Percentiles rank a stretch among this genome's conserved stretches.
phyloP scores from a whole-genome alignment of 2,888 invertebrate species.

The Thymelicus sylvestris region DNA sequence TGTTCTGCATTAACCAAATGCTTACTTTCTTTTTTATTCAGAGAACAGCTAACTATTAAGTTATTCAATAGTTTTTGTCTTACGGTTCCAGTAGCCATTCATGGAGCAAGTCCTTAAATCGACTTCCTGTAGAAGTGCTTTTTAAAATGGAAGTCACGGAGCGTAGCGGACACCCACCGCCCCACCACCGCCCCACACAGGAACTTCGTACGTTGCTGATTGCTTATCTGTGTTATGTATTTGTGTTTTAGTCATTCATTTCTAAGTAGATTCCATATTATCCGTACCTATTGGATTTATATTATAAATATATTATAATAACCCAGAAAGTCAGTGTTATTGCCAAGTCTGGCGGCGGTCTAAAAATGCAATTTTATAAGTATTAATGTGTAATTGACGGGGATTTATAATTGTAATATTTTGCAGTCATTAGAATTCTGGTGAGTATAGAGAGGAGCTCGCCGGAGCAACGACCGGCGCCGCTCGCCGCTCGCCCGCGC shows the following conservation, averaged over 20 bases:
- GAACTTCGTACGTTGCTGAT: neutral
- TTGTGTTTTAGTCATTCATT: neutral
- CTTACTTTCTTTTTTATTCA: too few species aligned
- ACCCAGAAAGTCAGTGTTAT: too few species aligned
- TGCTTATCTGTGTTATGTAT: neutral
- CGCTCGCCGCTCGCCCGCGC: slow-evolving; percentile 44
- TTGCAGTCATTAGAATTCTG: slow-evolving; percentile 26
- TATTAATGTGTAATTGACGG: neutral
- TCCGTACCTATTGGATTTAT: too few species aligned
- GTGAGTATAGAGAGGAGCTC: slow-evolving; percentile 15
- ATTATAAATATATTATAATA: too few species aligned
- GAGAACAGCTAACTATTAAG: neutral
- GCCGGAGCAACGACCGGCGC: slow-evolving; percentile 63
- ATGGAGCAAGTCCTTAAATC: neutral
- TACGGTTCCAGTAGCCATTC: neutral
- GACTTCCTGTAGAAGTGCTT: slow-evolving; percentile 13
- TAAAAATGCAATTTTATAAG: too few species aligned
- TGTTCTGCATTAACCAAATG: too few species aligned
- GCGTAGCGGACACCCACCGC: slow-evolving; percentile 12
- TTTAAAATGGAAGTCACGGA: slow-evolving; percentile 26
- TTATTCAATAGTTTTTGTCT: neutral
- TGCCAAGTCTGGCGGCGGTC: too few species aligned
- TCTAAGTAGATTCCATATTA: too few species aligned
- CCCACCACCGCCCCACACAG: too few species aligned
- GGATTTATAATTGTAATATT: slow-evolving; percentile 2